A percentile compares a stretch with the other conserved stretches of the same genome.
phyloP scores from a whole-genome alignment of 2,888 invertebrate species.

The Oscheius myriophilus region DNA sequence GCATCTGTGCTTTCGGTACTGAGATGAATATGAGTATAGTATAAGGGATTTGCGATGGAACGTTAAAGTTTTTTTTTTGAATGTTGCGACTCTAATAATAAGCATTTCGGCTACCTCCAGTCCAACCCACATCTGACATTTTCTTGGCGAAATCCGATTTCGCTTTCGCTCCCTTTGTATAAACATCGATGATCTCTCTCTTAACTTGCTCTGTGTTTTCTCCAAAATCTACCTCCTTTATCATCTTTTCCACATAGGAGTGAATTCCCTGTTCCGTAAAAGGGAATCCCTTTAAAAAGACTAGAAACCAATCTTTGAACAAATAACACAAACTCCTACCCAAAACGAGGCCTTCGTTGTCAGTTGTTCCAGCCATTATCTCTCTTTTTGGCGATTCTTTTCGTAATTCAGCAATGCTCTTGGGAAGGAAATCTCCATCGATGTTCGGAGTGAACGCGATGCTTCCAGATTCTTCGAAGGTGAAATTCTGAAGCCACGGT shows the following conservation, averaged over 20 bases:
- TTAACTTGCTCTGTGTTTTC: slow-evolving; percentile 29
- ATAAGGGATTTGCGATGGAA: no score
- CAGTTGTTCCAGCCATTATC: slow-evolving; percentile 50
- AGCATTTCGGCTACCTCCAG: no score
- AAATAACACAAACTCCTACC: slow-evolving; percentile 38
- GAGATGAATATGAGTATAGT: no score
- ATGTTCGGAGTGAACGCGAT: slow-evolving; percentile 51
- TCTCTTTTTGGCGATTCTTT: slow-evolving; percentile 49
- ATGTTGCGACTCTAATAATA: no score
- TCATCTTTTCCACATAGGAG: slow-evolving; percentile 31
- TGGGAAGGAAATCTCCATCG: slow-evolving; percentile 60
- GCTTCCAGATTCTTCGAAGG: slow-evolving; percentile 30
- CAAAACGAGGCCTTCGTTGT: slow-evolving; percentile 56
- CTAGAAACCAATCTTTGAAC: no score
- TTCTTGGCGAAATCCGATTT: background rate
- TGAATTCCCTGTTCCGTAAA: slow-evolving; percentile 35
- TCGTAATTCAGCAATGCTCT: slow-evolving; percentile 41
- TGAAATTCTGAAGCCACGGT: slow-evolving; percentile 1
- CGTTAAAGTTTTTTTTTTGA: no score
- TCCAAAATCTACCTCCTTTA: slow-evolving; percentile 42
- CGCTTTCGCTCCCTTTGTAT: slow-evolving; percentile 33
- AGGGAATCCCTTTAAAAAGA: slow-evolving; percentile 38
- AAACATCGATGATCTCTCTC: slow-evolving; percentile 38
- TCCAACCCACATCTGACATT: no score
- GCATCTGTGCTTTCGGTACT: no score